Percentiles rank a stretch among this genome's conserved stretches.
These are phyloP conservation scores for Clivina fossor DNA, from an alignment of 2,888 invertebrate genomes.

Conservation along the genomic window DNA sequence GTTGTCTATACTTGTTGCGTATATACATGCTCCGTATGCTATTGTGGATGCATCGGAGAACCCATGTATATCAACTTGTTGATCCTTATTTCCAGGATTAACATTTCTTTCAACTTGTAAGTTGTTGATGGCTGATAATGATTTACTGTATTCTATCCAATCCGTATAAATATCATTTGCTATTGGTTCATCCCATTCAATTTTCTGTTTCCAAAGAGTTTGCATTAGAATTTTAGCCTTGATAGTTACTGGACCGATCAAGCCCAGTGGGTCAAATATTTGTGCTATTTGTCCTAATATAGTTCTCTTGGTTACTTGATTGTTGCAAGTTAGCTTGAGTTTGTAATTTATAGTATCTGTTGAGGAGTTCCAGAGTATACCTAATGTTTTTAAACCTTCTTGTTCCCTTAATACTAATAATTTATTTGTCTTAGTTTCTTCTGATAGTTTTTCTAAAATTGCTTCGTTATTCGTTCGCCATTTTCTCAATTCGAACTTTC, in stretches of 20 bases:
- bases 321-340: too few relatives aligned
- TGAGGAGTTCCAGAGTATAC: too few relatives aligned
- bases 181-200: slow-evolving; percentile 19
- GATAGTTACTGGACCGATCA: neutral
- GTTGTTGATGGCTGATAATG: neutral
- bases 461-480: too few relatives aligned
- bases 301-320: slow-evolving; percentile 12
- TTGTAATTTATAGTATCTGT: too few relatives aligned
- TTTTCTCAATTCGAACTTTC: too few relatives aligned
- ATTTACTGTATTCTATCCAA: slow-evolving; percentile 1
- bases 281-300: neutral
- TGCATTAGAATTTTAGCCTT: neutral
- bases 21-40: slow-evolving; percentile 22
- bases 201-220: slow-evolving; percentile 2
- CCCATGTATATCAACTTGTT: slow-evolving; percentile 8
- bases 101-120: slow-evolving; percentile 1
- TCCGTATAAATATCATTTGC: neutral
- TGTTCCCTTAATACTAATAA: too few relatives aligned
- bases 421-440: too few relatives aligned
- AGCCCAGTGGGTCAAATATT: neutral
- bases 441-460: too few relatives aligned
- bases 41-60: slow-evolving; percentile 15
- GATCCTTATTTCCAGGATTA: neutral
- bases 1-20: neutral
- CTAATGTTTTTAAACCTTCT: too few relatives aligned